Percentiles rank a stretch among this genome's conserved stretches.
phyloP scores from a whole-genome alignment of 2,797 vertebrate genomes.

The Paguma larvata region DNA sequence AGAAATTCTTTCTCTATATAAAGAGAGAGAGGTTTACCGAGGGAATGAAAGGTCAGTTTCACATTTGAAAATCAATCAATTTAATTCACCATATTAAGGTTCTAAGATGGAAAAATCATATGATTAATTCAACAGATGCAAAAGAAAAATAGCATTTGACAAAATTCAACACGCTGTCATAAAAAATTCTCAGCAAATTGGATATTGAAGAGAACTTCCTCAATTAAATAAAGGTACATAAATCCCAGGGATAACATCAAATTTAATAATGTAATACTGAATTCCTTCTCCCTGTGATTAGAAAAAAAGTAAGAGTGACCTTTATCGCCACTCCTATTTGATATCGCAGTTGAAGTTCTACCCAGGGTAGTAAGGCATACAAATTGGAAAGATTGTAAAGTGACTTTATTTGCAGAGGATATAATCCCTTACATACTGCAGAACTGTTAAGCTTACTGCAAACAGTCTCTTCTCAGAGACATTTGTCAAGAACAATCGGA shows the following conservation, averaged over 20 bases:
- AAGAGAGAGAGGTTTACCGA: not conserved
- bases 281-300: not conserved
- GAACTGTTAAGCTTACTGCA: not conserved
- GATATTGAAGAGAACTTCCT: not conserved
- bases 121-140: not conserved
- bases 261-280: not conserved
- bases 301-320: not conserved
- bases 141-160: not conserved
- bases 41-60: not conserved
- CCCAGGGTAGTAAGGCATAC: not conserved
- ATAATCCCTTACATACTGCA: not conserved
- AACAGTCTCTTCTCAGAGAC: not conserved
- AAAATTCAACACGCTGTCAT: not conserved
- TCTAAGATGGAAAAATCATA: not conserved
- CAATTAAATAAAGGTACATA: not conserved
- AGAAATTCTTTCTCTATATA: not conserved
- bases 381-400: not conserved
- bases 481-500: not conserved
- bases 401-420: not conserved
- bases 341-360: not conserved
- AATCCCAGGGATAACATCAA: not conserved
- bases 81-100: not conserved
- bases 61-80: not conserved
- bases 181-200: not conserved
- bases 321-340: not conserved